Evolutionary conservation across 2,797 vertebrate species (phyloP).

Genomic region (Parauchenoglanis punctatus): DNA sequence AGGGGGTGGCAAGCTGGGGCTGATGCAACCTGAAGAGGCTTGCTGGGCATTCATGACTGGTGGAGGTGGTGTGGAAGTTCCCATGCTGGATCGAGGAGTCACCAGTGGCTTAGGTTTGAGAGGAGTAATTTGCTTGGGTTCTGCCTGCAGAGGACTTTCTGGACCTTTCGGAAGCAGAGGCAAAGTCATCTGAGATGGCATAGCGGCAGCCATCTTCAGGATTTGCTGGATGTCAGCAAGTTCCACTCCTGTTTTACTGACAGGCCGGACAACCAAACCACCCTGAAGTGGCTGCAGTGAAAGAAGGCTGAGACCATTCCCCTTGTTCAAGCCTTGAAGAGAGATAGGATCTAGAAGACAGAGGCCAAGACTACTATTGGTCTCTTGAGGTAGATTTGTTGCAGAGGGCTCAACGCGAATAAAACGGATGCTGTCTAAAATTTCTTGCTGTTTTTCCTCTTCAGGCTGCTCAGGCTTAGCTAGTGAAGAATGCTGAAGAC

Average conservation of each 20-base stretch:
- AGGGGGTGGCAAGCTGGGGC: constrained; percentile 88
- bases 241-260: constrained; percentile 81
- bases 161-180: constrained; percentile 75
- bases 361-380: constrained; percentile 74
- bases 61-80: constrained; percentile 86
- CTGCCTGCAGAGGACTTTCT: constrained; percentile 66
- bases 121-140: constrained; percentile 88
- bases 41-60: constrained; percentile 88
- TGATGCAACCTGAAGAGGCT: constrained; percentile 90
- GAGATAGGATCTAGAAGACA: constrained; percentile 82
- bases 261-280: constrained; percentile 85
- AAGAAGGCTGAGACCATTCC: constrained; percentile 83
- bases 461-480: constrained; percentile 75
- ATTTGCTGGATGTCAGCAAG: constrained; percentile 96
- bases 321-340: constrained; percentile 76
- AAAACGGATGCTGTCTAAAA: constrained; percentile 86
- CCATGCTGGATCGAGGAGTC: constrained; percentile 85
- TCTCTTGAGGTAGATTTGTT: constrained; percentile 91
- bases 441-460: constrained; percentile 79
- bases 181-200: constrained; percentile 84
- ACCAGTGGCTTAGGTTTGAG: constrained; percentile 93
- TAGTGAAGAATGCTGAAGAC: constrained; percentile 86
- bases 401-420: constrained; percentile 84
- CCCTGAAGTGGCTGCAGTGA: constrained; percentile 91
- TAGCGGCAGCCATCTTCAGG: constrained; percentile 88